These are phyloP conservation scores for Amphipyra tragopoginis DNA, from an alignment of 2,888 invertebrate genomes.

Conservation along the genomic window DNA sequence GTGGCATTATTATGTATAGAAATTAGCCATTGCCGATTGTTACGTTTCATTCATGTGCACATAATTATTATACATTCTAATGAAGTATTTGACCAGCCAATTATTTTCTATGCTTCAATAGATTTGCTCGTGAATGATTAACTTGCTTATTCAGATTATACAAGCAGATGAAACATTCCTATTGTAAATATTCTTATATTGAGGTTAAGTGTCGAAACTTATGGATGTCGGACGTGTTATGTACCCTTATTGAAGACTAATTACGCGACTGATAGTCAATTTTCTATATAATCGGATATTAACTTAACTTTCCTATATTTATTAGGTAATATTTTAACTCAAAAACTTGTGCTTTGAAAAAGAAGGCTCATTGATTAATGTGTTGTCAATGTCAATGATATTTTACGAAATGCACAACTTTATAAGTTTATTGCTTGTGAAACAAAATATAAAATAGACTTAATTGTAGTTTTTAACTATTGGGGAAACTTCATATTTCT, in stretches of 20 bases:
- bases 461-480: constrained; percentile 3
- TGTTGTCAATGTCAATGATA: constrained; percentile 78
- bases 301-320: constrained; percentile 17
- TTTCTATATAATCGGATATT: constrained; percentile 13
- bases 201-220: constrained; percentile 87
- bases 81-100: constrained; percentile 50
- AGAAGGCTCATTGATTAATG: constrained; percentile 74
- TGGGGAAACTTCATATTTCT: constrained; percentile 4
- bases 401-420: constrained; percentile 39
- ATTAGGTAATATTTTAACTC: constrained; percentile 54
- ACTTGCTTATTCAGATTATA: constrained; percentile 38
- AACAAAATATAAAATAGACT: background rate
- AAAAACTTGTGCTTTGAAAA: constrained; percentile 52
- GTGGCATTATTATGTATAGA: constrained; percentile 85
- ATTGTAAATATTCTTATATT: constrained; percentile 78
- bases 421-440: constrained; percentile 7
- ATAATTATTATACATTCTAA: constrained; percentile 65
- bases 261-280: constrained; percentile 37
- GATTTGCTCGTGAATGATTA: constrained; percentile 24
- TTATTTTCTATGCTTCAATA: constrained; percentile 33
- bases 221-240: constrained; percentile 70
- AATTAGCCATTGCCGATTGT: constrained; percentile 88
- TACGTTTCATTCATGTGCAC: constrained; percentile 88
- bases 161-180: constrained; percentile 60
- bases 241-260: constrained; percentile 53